Conservation (phyloP, 2,113 vertebrate genomes). For the Pungitius pungitius region DNA sequence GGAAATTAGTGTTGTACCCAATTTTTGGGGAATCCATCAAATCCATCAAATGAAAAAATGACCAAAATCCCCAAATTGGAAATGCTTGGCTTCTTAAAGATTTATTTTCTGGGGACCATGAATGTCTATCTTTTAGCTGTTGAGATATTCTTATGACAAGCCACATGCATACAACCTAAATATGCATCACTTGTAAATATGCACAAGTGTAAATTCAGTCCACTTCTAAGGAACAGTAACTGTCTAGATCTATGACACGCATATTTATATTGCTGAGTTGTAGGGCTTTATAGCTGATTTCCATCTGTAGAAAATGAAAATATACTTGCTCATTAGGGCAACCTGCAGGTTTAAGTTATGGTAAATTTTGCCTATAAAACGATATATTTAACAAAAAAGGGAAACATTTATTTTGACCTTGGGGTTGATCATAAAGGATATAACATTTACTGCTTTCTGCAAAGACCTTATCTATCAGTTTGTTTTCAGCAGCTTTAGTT, state of each 20-base stretch:
- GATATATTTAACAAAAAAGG: neutral
- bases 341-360: neutral
- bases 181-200: neutral
- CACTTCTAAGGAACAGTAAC: neutral
- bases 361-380: neutral
- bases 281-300: neutral
- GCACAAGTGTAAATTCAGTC: neutral
- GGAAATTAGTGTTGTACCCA: neutral
- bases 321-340: neutral
- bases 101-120: no score
- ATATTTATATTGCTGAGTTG: neutral
- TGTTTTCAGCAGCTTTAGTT: neutral
- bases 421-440: neutral
- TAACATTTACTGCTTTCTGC: neutral
- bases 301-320: neutral
- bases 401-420: neutral
- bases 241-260: neutral
- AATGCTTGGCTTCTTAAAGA: no score
- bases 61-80: no score
- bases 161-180: neutral
- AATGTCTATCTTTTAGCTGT: no score
- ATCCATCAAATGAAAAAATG: no score
- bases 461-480: neutral
- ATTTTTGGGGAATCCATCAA: neutral
- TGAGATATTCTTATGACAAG: neutral